These are phyloP conservation scores for Sialia sialis DNA, from an alignment of 2,113 vertebrate species.

Conservation along the genomic window DNA sequence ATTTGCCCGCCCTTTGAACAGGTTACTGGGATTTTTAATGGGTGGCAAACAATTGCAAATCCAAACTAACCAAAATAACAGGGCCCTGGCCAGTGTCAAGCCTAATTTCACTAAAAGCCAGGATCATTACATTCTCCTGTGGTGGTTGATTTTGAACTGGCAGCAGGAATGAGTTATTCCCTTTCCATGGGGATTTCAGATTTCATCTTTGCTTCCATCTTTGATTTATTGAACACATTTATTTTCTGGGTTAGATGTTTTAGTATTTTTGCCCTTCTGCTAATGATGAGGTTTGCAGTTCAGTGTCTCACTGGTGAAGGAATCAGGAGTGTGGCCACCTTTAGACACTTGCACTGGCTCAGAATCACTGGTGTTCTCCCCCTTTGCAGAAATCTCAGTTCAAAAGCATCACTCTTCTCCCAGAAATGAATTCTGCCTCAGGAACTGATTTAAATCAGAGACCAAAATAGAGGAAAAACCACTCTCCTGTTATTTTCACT, in stretches of 20 bases:
- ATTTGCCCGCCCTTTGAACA: constrained; percentile 17
- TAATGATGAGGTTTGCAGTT: not conserved
- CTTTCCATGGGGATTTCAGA: not conserved
- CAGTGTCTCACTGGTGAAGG: not conserved
- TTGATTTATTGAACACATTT: not conserved
- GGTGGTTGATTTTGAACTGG: not conserved
- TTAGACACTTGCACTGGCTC: not conserved
- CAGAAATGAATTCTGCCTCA: not conserved
- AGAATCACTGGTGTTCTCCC: not conserved
- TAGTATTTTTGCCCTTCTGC: not conserved
- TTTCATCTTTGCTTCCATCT: not conserved
- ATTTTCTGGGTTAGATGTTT: not conserved
- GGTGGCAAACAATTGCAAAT: constrained; percentile 11
- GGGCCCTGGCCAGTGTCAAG: not conserved
- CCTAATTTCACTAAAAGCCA: not conserved
- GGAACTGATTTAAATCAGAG: not conserved
- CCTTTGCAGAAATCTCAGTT: not conserved
- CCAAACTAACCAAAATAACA: constrained; percentile 12
- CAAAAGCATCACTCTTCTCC: not conserved
- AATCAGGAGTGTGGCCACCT: not conserved
- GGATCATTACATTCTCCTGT: not conserved
- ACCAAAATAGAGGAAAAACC: not conserved
- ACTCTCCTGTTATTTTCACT: not conserved
- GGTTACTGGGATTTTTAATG: constrained; percentile 15
- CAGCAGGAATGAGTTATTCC: not conserved